These are phyloP conservation scores for Macquaria australasica DNA, from an alignment of 2,113 vertebrate genomes.

Conservation along the genomic window DNA sequence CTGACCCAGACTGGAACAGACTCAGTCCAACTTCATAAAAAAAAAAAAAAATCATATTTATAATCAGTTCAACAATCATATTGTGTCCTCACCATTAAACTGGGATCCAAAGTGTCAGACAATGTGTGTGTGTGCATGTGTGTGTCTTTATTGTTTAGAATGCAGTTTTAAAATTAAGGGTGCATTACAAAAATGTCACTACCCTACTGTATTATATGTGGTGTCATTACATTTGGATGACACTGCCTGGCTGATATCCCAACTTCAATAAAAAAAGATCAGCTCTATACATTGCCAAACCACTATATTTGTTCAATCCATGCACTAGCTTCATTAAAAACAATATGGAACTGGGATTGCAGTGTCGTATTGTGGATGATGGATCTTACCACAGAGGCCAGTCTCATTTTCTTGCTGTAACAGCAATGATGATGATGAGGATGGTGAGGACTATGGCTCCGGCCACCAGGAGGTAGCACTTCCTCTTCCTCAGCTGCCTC, in stretches of 20 bases:
- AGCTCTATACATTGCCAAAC: background rate
- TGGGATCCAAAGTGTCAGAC: background rate
- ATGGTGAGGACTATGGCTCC: conserved; percentile 76
- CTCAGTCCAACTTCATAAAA: no score
- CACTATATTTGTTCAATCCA: background rate
- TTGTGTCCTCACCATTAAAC: no score
- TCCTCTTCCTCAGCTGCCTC: conserved; percentile 85
- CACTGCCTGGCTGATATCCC: background rate
- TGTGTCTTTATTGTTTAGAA: background rate
- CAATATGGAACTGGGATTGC: background rate
- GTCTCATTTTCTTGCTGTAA: conserved; percentile 83
- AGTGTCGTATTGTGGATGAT: background rate
- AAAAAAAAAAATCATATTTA: no score
- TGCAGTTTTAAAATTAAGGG: background rate
- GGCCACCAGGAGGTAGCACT: conserved; percentile 81
- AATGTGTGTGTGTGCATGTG: background rate
- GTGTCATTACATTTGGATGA: no score
- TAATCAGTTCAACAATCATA: background rate
- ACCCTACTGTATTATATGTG: background rate
- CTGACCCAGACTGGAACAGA: background rate
- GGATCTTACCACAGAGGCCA: conserved; percentile 67
- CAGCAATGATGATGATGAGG: conserved; percentile 83
- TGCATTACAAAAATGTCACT: background rate
- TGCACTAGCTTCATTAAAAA: background rate
- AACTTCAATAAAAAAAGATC: background rate